Percentiles rank a stretch among this genome's conserved stretches.
phyloP scores from a whole-genome alignment of 2,113 vertebrate species.

The Phaethornis superciliosus region DNA sequence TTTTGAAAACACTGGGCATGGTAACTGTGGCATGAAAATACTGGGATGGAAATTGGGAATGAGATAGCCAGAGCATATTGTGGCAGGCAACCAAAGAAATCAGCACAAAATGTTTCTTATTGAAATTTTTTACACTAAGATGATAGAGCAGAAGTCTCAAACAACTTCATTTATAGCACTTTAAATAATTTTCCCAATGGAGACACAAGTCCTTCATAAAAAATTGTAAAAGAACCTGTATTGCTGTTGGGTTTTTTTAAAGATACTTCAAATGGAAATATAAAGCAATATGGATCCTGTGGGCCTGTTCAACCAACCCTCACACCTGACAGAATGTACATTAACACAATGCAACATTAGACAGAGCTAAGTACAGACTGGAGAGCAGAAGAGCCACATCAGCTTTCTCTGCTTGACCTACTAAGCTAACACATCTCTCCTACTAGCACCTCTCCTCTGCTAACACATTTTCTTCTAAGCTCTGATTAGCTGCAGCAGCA shows the following conservation, averaged over 20 bases:
- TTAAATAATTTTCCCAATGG: not conserved
- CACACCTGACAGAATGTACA: not conserved
- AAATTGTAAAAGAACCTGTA: not conserved
- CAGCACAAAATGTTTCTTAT: not conserved
- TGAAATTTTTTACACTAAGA: not conserved
- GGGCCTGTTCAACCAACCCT: not conserved
- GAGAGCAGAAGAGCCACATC: not conserved
- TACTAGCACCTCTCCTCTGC: not conserved
- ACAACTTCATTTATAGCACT: not conserved
- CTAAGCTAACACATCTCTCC: not conserved
- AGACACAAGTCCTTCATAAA: not conserved
- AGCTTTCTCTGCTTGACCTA: not conserved
- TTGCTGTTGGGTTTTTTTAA: not conserved
- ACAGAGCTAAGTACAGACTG: not conserved
- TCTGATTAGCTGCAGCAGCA: not conserved
- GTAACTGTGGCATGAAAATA: not conserved
- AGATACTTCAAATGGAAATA: not conserved
- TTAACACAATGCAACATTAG: too few species aligned
- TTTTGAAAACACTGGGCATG: not conserved
- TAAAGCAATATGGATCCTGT: not conserved
- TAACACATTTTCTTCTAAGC: not conserved
- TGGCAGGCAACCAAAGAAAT: not conserved
- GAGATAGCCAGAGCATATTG: not conserved
- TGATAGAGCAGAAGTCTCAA: not conserved
- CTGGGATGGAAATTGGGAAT: not conserved